phyloP scores from a whole-genome alignment of 2,888 invertebrate genomes.

The Aromia moschata region DNA sequence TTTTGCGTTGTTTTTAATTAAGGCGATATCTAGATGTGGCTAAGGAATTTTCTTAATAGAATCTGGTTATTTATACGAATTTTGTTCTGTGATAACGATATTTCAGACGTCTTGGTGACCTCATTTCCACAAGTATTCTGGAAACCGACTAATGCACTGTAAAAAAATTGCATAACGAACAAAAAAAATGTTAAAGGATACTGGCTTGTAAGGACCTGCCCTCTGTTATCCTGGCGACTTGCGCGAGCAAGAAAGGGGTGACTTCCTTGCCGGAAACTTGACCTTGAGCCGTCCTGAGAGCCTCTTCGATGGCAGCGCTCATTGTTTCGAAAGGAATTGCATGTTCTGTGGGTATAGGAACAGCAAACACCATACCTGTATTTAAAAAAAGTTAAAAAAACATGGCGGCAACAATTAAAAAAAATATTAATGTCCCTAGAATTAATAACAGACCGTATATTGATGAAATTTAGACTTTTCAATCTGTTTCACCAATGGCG shows the following conservation, averaged over 20 bases:
- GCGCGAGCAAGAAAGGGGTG: constrained; percentile 88
- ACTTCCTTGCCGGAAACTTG: constrained; percentile 84
- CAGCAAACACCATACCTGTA: constrained; percentile 78
- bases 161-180: not conserved
- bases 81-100: too few relatives aligned
- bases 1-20: constrained; percentile 92
- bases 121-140: too few relatives aligned
- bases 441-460: too few relatives aligned
- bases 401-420: too few relatives aligned
- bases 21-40: constrained; percentile 76
- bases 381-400: too few relatives aligned
- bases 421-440: too few relatives aligned
- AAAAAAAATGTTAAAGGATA: constrained; percentile 69
- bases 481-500: too few relatives aligned
- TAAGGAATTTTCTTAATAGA: constrained; percentile 33
- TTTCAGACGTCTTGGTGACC: too few relatives aligned
- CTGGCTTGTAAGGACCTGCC: constrained; percentile 87
- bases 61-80: constrained; percentile 16
- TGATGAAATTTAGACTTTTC: too few relatives aligned
- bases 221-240: constrained; percentile 80
- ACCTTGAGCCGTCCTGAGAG: constrained; percentile 70
- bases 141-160: too few relatives aligned
- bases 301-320: constrained; percentile 75
- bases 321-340: constrained; percentile 71
- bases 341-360: constrained; percentile 83